A percentile compares a stretch with the other conserved stretches of the same genome.
Evolutionary conservation across 2,113 vertebrate species (phyloP).

Genomic region (Melanerpes formicivorus): DNA sequence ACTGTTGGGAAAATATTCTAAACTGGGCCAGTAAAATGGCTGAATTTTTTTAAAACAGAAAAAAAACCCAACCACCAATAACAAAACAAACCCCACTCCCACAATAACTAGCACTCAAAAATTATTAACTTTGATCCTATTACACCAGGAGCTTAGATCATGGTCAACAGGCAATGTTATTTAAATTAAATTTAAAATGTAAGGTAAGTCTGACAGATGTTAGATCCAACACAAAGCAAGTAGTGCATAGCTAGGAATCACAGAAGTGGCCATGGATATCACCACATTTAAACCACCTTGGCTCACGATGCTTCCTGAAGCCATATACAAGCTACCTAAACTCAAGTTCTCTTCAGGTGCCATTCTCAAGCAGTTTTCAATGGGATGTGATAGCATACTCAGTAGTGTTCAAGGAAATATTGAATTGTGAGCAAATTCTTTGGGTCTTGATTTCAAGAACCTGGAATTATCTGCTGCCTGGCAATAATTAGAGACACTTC

Average conservation of each 20-base stretch:
- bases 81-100: no score
- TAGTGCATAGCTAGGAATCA: background rate
- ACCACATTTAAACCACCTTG: background rate
- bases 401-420: background rate
- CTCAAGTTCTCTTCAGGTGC: background rate
- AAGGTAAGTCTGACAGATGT: background rate
- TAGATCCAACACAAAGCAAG: background rate
- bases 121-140: background rate
- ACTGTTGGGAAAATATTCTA: background rate
- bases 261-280: background rate
- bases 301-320: background rate
- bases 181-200: no score
- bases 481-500: background rate
- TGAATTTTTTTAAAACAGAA: background rate
- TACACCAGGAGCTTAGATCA: background rate
- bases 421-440: background rate
- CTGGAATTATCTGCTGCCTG: background rate
- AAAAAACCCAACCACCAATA: no score
- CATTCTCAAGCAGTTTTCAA: background rate
- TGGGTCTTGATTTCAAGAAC: background rate
- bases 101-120: background rate
- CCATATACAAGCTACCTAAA: background rate
- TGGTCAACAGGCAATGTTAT: background rate
- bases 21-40: background rate
- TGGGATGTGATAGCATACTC: background rate